Evolutionary conservation across 2,113 vertebrate genomes (phyloP).

Genomic region (Sciurus niger): DNA sequence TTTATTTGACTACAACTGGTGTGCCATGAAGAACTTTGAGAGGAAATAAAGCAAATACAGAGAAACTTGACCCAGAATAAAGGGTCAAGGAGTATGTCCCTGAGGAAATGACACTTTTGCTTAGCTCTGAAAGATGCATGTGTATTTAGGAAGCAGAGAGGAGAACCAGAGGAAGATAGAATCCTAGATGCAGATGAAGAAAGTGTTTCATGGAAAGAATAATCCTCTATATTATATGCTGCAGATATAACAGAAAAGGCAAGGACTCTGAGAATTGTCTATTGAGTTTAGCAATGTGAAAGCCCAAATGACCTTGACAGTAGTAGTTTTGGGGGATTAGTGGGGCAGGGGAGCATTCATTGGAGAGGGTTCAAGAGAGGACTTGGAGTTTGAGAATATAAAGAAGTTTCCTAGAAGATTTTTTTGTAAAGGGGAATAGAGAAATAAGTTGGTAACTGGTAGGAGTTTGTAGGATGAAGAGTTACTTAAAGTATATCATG

Average conservation of each 20-base stretch:
- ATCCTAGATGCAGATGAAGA: background rate
- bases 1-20: background rate
- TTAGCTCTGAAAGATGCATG: slow-evolving; percentile 40
- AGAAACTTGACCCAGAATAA: slow-evolving; percentile 28
- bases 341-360: background rate
- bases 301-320: background rate
- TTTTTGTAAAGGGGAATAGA: slow-evolving; percentile 18
- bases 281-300: background rate
- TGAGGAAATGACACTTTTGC: slow-evolving; percentile 47
- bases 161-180: background rate
- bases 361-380: background rate
- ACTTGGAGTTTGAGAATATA: background rate
- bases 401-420: background rate
- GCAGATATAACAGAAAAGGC: background rate
- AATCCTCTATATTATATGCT: background rate
- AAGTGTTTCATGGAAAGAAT: slow-evolving; percentile 35
- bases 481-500: background rate
- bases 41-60: slow-evolving; percentile 40
- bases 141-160: slow-evolving; percentile 19
- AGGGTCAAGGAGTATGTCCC: background rate
- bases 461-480: background rate
- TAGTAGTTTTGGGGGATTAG: background rate
- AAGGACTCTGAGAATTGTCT: slow-evolving; percentile 25
- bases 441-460: background rate
- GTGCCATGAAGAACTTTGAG: background rate